Conservation (phyloP, 2,888 invertebrate species). For the Tigriopus californicus region DNA sequence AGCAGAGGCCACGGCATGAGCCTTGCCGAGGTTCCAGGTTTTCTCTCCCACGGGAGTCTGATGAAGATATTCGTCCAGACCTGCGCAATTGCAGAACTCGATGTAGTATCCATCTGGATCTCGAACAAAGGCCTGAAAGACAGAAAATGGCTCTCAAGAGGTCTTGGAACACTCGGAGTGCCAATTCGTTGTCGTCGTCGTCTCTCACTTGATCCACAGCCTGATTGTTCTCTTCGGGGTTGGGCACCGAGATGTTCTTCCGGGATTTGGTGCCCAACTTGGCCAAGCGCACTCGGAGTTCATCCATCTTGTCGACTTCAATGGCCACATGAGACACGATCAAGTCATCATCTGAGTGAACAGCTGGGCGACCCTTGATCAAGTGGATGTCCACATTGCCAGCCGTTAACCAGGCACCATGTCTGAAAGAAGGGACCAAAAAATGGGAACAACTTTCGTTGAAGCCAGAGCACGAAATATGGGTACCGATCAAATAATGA, state of each 20-base stretch:
- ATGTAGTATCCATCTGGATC: slow-evolving; percentile 11
- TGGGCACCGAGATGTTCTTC: slow-evolving; percentile 3
- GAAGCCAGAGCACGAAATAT: no score
- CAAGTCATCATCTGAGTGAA: not conserved
- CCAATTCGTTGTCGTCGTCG: no score
- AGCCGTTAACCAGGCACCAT: slow-evolving; percentile 1
- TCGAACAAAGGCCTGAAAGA: not conserved
- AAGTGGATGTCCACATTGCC: slow-evolving; percentile 4
- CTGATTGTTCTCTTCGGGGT: not conserved
- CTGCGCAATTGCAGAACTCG: not conserved
- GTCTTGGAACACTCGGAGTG: no score
- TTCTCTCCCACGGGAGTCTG: not conserved
- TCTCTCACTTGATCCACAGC: no score
- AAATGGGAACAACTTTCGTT: not conserved
- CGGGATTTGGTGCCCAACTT: not conserved
- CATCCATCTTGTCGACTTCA: not conserved
- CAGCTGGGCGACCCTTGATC: slow-evolving; percentile 3
- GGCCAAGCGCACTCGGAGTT: not conserved
- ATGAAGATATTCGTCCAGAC: not conserved
- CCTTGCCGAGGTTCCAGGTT: not conserved
- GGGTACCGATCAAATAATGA: no score
- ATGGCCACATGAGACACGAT: slow-evolving; percentile 9
- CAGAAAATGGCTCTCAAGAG: not conserved
- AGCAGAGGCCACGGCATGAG: not conserved
- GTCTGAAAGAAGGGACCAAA: not conserved